Percentiles rank a stretch among this genome's conserved stretches.
These are phyloP conservation scores for Clepsis dumicolana DNA, from an alignment of 2,888 invertebrate genomes.

Conservation along the genomic window DNA sequence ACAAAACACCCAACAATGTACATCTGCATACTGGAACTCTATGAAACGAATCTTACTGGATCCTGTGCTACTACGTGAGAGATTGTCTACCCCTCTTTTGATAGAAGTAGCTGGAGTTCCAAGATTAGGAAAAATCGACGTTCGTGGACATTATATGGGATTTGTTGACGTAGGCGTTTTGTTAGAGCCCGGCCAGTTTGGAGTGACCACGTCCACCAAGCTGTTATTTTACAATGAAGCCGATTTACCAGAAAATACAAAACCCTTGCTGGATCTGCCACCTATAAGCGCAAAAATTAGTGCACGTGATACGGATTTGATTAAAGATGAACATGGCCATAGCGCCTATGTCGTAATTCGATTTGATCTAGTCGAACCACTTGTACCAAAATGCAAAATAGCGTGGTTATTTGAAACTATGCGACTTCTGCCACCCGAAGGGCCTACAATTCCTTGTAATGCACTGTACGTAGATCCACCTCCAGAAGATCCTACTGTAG, in stretches of 20 bases:
- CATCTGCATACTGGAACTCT: slow-evolving; percentile 73
- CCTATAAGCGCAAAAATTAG: slow-evolving; percentile 70
- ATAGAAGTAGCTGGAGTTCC: slow-evolving; percentile 79
- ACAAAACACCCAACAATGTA: slow-evolving; percentile 55
- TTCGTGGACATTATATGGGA: slow-evolving; percentile 73
- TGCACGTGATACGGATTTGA: slow-evolving; percentile 60
- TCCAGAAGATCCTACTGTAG: slow-evolving; percentile 63
- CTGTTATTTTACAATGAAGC: slow-evolving; percentile 64
- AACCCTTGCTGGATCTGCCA: slow-evolving; percentile 69
- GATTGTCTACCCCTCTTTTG: slow-evolving; percentile 62
- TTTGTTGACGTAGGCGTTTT: slow-evolving; percentile 69
- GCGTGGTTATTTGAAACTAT: slow-evolving; percentile 63
- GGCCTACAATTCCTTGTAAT: slow-evolving; percentile 54
- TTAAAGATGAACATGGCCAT: slow-evolving; percentile 68
- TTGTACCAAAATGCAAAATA: slow-evolving; percentile 65
- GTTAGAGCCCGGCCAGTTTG: slow-evolving; percentile 67
- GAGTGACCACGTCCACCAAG: slow-evolving; percentile 65
- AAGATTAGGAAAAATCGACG: slow-evolving; percentile 68
- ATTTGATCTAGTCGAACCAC: slow-evolving; percentile 69
- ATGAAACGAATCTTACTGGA: slow-evolving; percentile 75
- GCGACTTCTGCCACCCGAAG: slow-evolving; percentile 61
- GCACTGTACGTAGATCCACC: slow-evolving; percentile 56
- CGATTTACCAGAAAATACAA: slow-evolving; percentile 58
- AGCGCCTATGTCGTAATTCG: slow-evolving; percentile 64
- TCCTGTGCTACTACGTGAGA: slow-evolving; percentile 54